phyloP scores from a whole-genome alignment of 2,888 invertebrate genomes.

The Caenorhabditis doughertyi region DNA sequence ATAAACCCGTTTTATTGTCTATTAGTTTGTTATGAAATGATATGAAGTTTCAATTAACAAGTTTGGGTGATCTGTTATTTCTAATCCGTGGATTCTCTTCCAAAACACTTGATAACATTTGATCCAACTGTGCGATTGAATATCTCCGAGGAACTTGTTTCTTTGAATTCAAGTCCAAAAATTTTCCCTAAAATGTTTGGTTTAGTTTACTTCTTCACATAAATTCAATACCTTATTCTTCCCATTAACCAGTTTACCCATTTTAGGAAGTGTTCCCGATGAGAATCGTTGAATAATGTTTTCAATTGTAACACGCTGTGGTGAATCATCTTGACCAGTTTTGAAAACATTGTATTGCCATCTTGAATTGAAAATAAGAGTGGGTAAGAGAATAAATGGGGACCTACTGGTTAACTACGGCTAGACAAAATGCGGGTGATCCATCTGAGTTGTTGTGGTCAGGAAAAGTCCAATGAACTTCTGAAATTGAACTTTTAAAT shows the following conservation, averaged over 20 bases:
- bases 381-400: background rate
- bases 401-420: constrained; percentile 71
- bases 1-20: constrained; percentile 40
- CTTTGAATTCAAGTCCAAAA: constrained; percentile 26
- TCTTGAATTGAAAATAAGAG: constrained; percentile 37
- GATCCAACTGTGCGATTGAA: constrained; percentile 58
- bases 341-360: constrained; percentile 83
- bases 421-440: constrained; percentile 80
- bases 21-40: background rate
- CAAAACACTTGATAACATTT: constrained; percentile 48
- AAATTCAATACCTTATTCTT: constrained; percentile 51
- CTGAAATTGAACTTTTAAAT: constrained; percentile 38
- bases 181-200: constrained; percentile 23
- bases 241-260: constrained; percentile 37
- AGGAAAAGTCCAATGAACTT: constrained; percentile 82
- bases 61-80: constrained; percentile 55
- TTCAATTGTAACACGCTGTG: constrained; percentile 80
- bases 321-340: constrained; percentile 78
- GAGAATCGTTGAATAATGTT: constrained; percentile 73
- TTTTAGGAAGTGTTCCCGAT: constrained; percentile 60
- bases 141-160: constrained; percentile 53
- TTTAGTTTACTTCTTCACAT: too few relatives aligned
- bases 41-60: constrained; percentile 29
- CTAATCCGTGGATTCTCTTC: constrained; percentile 29
- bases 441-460: constrained; percentile 79